Conservation (phyloP, 2,113 vertebrate species). For the Porphyrio hochstetteri region DNA sequence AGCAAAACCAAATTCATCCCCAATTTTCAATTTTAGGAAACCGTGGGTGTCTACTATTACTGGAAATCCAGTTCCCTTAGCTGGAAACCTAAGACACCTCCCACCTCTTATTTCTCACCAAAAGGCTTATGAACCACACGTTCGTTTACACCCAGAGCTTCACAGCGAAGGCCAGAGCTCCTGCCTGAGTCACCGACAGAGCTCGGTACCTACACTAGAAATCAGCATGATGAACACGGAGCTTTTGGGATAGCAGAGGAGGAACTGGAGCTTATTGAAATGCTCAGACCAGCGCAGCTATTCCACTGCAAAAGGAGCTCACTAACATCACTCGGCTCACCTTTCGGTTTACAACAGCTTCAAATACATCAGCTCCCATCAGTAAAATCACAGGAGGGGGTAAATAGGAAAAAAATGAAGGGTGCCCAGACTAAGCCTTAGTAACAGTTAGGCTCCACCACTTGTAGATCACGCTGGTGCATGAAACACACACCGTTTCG, state of each 20-base stretch:
- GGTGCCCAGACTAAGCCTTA: not conserved
- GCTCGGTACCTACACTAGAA: not conserved
- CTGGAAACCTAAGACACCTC: slow-evolving; percentile 56
- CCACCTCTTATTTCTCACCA: slow-evolving; percentile 51
- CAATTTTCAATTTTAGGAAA: slow-evolving; percentile 44
- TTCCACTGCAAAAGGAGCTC: not conserved
- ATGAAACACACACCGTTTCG: not conserved
- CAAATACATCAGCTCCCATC: not conserved
- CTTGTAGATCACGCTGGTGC: not conserved
- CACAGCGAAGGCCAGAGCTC: not conserved
- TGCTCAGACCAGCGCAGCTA: not conserved
- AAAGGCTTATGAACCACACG: not conserved
- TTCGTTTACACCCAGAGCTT: slow-evolving; percentile 14
- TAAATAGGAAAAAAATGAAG: not conserved
- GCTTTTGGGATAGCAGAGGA: slow-evolving; percentile 23
- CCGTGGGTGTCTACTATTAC: slow-evolving; percentile 46
- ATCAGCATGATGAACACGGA: not conserved
- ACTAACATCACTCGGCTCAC: not conserved
- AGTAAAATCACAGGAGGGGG: not conserved
- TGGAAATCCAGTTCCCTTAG: slow-evolving; percentile 49
- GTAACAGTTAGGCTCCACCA: not conserved
- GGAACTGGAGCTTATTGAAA: slow-evolving; percentile 2
- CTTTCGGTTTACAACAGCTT: not conserved
- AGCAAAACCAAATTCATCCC: not conserved
- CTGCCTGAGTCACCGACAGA: slow-evolving; percentile 11